phyloP scores from a whole-genome alignment of 2,797 vertebrate species.

The Rhadinocentrus ornatus region DNA sequence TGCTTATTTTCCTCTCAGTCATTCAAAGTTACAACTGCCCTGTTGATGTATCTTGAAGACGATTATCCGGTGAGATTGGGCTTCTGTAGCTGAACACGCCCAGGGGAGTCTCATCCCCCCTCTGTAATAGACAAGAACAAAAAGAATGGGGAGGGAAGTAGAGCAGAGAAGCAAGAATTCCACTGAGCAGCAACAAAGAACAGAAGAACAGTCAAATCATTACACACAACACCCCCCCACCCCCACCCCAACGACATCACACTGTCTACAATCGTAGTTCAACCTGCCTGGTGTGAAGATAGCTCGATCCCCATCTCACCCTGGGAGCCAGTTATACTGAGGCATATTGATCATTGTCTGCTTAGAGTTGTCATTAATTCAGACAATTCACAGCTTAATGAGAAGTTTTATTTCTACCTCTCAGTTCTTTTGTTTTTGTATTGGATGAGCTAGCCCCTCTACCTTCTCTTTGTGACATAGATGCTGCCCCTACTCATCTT shows the following conservation, averaged over 20 bases:
- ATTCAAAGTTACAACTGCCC: constrained; percentile 67
- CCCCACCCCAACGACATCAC: constrained; percentile 23
- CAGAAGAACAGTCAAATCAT: constrained; percentile 70
- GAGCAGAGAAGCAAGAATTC: constrained; percentile 73
- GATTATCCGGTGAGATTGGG: constrained; percentile 77
- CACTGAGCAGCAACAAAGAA: constrained; percentile 76
- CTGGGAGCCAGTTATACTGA: constrained; percentile 73
- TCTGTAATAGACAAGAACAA: constrained; percentile 75
- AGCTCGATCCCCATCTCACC: constrained; percentile 77
- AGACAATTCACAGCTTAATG: constrained; percentile 65
- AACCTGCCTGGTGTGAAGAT: constrained; percentile 68
- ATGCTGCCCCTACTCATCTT: constrained; percentile 52
- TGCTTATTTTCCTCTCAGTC: constrained; percentile 28
- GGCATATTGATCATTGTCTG: constrained; percentile 82
- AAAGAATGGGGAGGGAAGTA: constrained; percentile 65
- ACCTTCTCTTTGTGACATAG: constrained; percentile 58
- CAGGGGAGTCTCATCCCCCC: constrained; percentile 75
- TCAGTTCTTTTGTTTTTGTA: constrained; percentile 71
- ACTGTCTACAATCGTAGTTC: constrained; percentile 51
- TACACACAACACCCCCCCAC: constrained; percentile 22
- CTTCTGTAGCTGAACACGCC: constrained; percentile 70
- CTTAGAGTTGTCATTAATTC: constrained; percentile 77
- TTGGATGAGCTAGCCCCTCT: constrained; percentile 34
- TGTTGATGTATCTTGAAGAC: constrained; percentile 76
- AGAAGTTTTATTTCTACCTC: constrained; percentile 68